These are phyloP conservation scores for Abrostola triplasia DNA, from an alignment of 2,888 invertebrate genomes.

Conservation along the genomic window DNA sequence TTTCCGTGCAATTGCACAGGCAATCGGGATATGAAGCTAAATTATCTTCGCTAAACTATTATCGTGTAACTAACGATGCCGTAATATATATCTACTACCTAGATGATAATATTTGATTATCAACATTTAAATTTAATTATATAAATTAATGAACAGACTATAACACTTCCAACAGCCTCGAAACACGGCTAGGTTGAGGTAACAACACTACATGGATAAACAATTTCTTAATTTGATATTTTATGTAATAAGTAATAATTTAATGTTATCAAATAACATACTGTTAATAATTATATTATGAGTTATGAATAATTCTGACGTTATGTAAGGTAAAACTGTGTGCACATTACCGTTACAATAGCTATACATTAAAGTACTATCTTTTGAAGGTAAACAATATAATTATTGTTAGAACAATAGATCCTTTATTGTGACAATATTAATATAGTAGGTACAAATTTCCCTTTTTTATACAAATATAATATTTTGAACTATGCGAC, in stretches of 20 bases:
- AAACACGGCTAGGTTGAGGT: neutral
- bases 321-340: neutral
- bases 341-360: conserved; percentile 1
- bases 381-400: neutral
- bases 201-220: neutral
- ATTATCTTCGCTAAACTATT: no score
- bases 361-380: neutral
- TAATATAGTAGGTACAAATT: neutral
- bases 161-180: neutral
- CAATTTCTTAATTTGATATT: neutral
- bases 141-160: neutral
- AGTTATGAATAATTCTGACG: neutral
- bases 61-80: no score
- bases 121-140: neutral
- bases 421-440: neutral
- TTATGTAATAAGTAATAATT: neutral
- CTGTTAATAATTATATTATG: neutral
- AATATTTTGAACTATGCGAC: no score
- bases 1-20: no score
- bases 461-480: no score
- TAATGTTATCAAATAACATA: neutral
- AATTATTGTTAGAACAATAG: neutral
- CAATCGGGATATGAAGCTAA: no score
- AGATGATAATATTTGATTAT: neutral
- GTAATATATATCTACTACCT: neutral